Evolutionary conservation across 1,140 invertebrate genomes (phyloP).

Genomic region (Drosophila seguyi): DNA sequence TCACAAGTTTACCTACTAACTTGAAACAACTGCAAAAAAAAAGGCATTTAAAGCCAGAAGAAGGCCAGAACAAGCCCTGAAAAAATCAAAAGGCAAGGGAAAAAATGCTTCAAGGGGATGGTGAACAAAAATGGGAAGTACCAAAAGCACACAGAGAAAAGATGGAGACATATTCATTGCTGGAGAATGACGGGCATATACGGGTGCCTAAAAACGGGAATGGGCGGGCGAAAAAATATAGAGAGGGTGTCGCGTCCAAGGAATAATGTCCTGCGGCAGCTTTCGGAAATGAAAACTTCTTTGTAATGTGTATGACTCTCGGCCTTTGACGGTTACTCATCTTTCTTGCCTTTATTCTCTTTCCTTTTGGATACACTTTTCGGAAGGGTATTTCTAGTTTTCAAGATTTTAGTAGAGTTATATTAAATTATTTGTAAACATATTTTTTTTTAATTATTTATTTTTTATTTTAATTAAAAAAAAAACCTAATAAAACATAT

Average conservation of each 20-base stretch:
- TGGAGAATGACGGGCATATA: constrained; percentile 60
- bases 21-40: constrained; percentile 57
- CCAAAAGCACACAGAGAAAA: constrained; percentile 19
- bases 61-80: constrained; percentile 6
- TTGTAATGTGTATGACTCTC: constrained; percentile 68
- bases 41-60: constrained; percentile 46
- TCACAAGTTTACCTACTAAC: constrained; percentile 61
- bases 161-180: constrained; percentile 64
- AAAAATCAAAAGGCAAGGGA: neutral
- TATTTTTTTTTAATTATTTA: neutral
- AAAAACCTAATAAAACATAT: neutral
- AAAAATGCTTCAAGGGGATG: constrained; percentile 4
- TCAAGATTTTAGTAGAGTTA: neutral
- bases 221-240: constrained; percentile 6
- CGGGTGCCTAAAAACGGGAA: constrained; percentile 53
- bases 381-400: neutral
- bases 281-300: constrained; percentile 79
- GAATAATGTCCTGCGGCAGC: constrained; percentile 75
- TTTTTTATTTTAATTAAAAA: neutral
- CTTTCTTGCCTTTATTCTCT: constrained; percentile 1
- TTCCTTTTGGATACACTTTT: constrained; percentile 13
- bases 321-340: constrained; percentile 36
- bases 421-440: neutral
- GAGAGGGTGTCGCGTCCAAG: constrained; percentile 19
- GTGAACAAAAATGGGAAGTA: neutral